Base-by-base conservation (phyloP, 2,113 vertebrate species). In the Stomatorhinus ivindoensis region DNA sequence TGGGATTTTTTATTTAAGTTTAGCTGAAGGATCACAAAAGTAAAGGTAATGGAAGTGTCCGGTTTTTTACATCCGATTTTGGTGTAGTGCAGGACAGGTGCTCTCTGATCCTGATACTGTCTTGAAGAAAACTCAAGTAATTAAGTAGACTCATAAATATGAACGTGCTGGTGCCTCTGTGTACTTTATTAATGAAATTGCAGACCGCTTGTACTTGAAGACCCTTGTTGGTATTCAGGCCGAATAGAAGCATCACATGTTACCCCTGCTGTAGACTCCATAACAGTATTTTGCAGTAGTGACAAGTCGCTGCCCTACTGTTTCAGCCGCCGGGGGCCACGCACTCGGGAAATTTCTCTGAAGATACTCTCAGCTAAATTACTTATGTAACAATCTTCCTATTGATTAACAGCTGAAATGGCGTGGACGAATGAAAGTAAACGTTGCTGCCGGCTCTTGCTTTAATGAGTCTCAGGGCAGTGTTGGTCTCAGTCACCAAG, bases 301-400 rank as follows among this genome's bases (percentile, higher is more conserved):
- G 84, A 87, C 47, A 39, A 86, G 48, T 31, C 69, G n/a, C 46
- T 39, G 42, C 39, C 61, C 24, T 65, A n/a, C 44, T 80, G 46
- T 27, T 42, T 53, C 31, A 31, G 39, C 27, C 19, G 85, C 44
- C 17, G 11, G 19, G 44, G 80, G 88, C 5, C 27, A 21, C 21
- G 35, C 46, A 53, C 51, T 87, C 86, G 80, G 85, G 85, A 51
- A 4, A 76, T 90, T 87, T 87, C 89, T 90, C 85, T 48, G 24
- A 76, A 90, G 84, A 87, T 86, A 76, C 89, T 90, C 69, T 87
- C 85, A 90, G 85, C 61, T 39, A 90, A 90, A 90, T 90, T 53
- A 90, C 89, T 87, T 80, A 35, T 80, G 48, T 76, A 90, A 87
- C 65, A 87, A 31, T 90, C 89, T 46, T 17, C 46, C 27, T 19